These are phyloP conservation scores for Azemiops feae DNA, from an alignment of 2,113 vertebrate species.

Conservation along the genomic window DNA sequence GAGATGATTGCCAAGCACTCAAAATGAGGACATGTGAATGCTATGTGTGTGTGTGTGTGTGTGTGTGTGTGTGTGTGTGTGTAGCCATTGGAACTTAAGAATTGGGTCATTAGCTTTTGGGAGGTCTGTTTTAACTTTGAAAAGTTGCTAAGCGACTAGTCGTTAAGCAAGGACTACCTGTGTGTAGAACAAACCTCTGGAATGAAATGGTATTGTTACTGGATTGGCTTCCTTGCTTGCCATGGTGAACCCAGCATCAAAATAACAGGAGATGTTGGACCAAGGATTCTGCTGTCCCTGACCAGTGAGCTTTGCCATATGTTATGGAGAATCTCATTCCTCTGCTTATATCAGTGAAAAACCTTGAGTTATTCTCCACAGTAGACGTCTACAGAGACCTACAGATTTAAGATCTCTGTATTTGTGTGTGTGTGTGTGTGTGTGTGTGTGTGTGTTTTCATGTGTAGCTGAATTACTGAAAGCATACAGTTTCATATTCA, in stretches of 20 bases:
- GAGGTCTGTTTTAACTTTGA: neutral
- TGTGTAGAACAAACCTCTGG: neutral
- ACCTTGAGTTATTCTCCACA: neutral
- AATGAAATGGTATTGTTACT: neutral
- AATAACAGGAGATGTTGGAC: neutral
- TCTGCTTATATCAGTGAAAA: neutral
- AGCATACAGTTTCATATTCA: constrained; percentile 35
- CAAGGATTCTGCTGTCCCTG: neutral
- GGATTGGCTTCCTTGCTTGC: neutral
- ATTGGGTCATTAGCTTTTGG: neutral
- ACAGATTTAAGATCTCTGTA: too few relatives aligned
- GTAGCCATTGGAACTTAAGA: neutral
- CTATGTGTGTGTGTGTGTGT: too few relatives aligned
- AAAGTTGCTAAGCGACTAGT: neutral
- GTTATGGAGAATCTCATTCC: neutral
- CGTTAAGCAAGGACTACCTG: neutral
- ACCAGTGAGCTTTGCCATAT: constrained; percentile 1
- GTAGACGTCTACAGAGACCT: neutral
- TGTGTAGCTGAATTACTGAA: constrained; percentile 18
- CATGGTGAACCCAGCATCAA: neutral
- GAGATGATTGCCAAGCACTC: neutral
- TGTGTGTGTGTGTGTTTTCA: too few relatives aligned
- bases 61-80: neutral
- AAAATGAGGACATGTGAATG: neutral
- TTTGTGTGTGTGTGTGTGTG: too few relatives aligned